Evolutionary conservation across 2,888 invertebrate genomes (phyloP).

Genomic region (Parnassius orleans): DNA sequence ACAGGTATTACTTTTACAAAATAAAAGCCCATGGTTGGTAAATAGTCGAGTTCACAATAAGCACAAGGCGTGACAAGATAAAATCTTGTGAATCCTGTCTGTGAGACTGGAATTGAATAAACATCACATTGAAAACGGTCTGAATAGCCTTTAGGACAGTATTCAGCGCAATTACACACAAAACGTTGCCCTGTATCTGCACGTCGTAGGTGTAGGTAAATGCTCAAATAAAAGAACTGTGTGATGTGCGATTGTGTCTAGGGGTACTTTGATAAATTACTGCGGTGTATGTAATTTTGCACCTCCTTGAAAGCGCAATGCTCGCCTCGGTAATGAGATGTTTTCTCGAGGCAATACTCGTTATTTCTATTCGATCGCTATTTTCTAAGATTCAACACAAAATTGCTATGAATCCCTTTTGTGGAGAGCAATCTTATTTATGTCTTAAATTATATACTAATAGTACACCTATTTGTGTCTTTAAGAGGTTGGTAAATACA

Average conservation of each 20-base stretch:
- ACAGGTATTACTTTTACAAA: conserved; percentile 54
- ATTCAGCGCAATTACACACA: conserved; percentile 67
- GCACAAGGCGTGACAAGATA: conserved; percentile 74
- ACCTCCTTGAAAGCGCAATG: conserved; percentile 54
- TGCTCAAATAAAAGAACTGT: conserved; percentile 47
- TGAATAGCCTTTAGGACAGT: conserved; percentile 71
- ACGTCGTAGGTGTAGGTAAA: conserved; percentile 47
- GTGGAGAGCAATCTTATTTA: background rate
- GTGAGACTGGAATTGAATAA: conserved; percentile 68
- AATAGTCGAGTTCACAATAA: conserved; percentile 61
- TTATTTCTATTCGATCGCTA: conserved; percentile 55
- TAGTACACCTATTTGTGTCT: too few relatives aligned
- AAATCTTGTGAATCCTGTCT: conserved; percentile 66
- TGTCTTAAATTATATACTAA: background rate
- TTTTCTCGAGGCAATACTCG: conserved; percentile 53
- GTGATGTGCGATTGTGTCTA: conserved; percentile 45
- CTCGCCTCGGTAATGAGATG: conserved; percentile 52
- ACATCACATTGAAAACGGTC: conserved; percentile 68
- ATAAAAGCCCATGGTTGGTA: conserved; percentile 55
- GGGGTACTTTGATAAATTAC: conserved; percentile 55
- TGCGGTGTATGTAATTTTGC: conserved; percentile 58
- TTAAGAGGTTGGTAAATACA: too few relatives aligned
- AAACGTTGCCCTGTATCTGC: conserved; percentile 55
- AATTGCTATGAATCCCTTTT: conserved; percentile 47
- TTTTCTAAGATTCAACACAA: conserved; percentile 38